phyloP scores from a whole-genome alignment of 2,113 vertebrate genomes.

The Pseudorasbora parva region DNA sequence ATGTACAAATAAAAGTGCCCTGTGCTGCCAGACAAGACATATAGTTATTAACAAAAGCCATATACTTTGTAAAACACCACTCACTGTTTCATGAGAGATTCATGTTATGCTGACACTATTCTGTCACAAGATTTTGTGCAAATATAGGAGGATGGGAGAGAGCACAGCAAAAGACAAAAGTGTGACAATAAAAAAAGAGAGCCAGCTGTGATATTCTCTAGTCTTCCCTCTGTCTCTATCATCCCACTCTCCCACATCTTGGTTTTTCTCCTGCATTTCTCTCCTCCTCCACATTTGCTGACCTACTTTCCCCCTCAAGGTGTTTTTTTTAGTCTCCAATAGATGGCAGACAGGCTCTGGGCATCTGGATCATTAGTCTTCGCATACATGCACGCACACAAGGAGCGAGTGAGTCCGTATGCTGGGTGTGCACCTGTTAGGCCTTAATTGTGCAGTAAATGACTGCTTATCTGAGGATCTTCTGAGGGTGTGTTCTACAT shows the following conservation, averaged over 20 bases:
- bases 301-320: constrained; percentile 62
- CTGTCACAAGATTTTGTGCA: constrained; percentile 13
- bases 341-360: constrained; percentile 68
- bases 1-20: no score
- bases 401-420: constrained; percentile 56
- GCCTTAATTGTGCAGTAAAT: constrained; percentile 46
- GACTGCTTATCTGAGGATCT: constrained; percentile 40
- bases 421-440: constrained; percentile 58
- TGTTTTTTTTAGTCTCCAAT: constrained; percentile 59
- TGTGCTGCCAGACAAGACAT: no score
- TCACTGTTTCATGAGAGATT: background rate
- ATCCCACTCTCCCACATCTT: background rate
- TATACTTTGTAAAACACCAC: background rate
- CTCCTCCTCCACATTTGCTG: constrained; percentile 49
- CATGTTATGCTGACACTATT: constrained; percentile 12
- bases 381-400: constrained; percentile 46
- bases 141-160: constrained; percentile 1
- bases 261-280: background rate
- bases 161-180: background rate
- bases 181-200: background rate
- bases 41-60: no score
- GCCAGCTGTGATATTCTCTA: constrained; percentile 2
- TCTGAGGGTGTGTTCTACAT: constrained; percentile 26
- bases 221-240: background rate
- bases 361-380: background rate